These are phyloP conservation scores for Cosmia pyralina DNA, from an alignment of 2,888 invertebrate species.

Conservation along the genomic window DNA sequence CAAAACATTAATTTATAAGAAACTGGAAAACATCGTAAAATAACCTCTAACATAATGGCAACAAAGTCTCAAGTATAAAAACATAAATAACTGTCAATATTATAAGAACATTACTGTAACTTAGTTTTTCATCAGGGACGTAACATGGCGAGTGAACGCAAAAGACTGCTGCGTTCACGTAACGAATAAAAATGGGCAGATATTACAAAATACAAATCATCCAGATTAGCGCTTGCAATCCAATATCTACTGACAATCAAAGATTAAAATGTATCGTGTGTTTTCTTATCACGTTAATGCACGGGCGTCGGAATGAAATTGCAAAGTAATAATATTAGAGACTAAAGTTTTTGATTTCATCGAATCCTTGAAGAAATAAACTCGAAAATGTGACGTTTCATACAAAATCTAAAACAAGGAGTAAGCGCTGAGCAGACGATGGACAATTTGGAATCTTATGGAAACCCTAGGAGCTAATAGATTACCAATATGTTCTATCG, in stretches of 20 bases:
- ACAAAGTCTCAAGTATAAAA: slow-evolving; percentile 13
- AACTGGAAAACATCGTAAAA: not conserved
- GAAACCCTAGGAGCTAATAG: no score
- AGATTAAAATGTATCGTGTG: slow-evolving; percentile 2
- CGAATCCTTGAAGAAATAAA: not conserved
- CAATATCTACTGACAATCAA: slow-evolving; percentile 1
- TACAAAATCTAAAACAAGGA: slow-evolving; percentile 17
- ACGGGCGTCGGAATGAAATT: not conserved
- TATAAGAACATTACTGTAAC: not conserved
- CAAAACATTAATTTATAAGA: not conserved
- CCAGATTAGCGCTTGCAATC: not conserved
- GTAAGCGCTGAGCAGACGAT: not conserved
- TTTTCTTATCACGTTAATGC: slow-evolving; percentile 4
- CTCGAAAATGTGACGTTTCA: slow-evolving; percentile 1
- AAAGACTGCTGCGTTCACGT: not conserved
- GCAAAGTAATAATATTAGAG: not conserved
- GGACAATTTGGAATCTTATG: no score
- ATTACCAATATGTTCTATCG: no score
- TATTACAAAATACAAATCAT: not conserved
- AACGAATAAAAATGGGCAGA: not conserved
- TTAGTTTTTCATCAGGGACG: not conserved
- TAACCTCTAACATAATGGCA: not conserved
- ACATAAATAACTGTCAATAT: not conserved
- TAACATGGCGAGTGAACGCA: not conserved
- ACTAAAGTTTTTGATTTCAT: not conserved